A percentile compares a stretch with the other conserved stretches of the same genome.
Evolutionary conservation across 2,113 vertebrate species (phyloP).

Genomic region (Eulacestoma nigropectus): DNA sequence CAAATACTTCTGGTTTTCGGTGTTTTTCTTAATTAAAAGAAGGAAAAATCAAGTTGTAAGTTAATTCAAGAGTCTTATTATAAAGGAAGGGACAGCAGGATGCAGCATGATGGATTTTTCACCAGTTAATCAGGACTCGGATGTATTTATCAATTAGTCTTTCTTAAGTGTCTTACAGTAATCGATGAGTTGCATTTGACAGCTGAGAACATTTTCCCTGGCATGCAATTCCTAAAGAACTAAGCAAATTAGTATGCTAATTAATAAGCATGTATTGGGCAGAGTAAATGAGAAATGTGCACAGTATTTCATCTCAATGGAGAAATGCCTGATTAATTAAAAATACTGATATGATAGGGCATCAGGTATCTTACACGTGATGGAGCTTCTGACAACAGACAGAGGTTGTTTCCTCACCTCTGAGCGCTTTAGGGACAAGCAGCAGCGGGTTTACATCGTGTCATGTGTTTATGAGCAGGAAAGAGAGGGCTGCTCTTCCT

Average conservation of each 20-base stretch:
- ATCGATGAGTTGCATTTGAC: not conserved
- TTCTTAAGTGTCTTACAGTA: not conserved
- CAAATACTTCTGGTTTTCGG: not conserved
- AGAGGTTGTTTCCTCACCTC: not conserved
- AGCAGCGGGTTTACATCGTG: rapidly evolving
- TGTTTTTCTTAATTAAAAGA: not conserved
- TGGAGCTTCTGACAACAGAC: not conserved
- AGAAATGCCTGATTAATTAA: not conserved
- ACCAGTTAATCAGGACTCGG: not conserved
- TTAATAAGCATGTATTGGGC: not conserved
- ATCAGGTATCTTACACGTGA: not conserved
- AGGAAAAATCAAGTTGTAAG: not conserved
- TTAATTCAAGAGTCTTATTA: not conserved
- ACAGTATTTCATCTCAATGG: not conserved
- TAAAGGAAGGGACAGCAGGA: not conserved
- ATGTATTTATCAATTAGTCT: not conserved
- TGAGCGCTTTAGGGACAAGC: not conserved
- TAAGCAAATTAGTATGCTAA: slow-evolving; percentile 12
- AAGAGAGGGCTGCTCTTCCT: not conserved
- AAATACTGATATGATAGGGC: not conserved
- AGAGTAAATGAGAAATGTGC: not conserved
- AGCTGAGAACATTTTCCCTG: not conserved
- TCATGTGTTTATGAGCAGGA: rapidly evolving
- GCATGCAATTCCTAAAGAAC: not conserved
- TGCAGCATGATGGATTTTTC: not conserved